Conservation (phyloP, 2,113 vertebrate species). For the Pituophis catenifer region DNA sequence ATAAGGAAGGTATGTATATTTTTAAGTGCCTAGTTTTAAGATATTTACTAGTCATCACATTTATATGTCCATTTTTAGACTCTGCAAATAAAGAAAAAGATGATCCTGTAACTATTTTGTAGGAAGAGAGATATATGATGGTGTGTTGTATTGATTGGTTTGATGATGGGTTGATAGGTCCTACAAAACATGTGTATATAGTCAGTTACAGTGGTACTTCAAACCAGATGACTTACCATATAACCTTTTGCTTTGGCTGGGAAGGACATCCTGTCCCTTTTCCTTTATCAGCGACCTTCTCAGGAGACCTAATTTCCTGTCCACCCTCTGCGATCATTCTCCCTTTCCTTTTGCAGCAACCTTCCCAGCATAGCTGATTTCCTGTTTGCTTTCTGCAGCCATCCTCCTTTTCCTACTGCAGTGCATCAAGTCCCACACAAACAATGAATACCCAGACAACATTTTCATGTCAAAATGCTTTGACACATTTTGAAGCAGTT, state of each 20-base stretch:
- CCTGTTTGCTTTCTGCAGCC: too few relatives aligned
- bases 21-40: not conserved
- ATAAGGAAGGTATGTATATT: conserved; percentile 85
- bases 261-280: not conserved
- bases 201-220: not conserved
- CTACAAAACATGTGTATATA: not conserved
- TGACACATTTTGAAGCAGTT: not conserved
- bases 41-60: not conserved
- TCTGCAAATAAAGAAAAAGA: not conserved
- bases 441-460: too few relatives aligned
- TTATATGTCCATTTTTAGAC: not conserved
- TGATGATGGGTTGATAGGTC: not conserved
- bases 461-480: too few relatives aligned
- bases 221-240: not conserved
- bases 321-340: too few relatives aligned
- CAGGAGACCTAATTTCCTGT: too few relatives aligned
- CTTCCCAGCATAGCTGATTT: too few relatives aligned
- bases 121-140: not conserved
- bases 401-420: too few relatives aligned
- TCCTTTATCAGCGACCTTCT: too few relatives aligned
- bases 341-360: too few relatives aligned
- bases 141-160: not conserved
- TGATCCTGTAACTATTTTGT: not conserved
- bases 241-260: not conserved
- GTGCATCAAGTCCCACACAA: too few relatives aligned